Evolutionary conservation across 2,797 vertebrate genomes (phyloP).

Genomic region (Gambelia wislizenii): DNA sequence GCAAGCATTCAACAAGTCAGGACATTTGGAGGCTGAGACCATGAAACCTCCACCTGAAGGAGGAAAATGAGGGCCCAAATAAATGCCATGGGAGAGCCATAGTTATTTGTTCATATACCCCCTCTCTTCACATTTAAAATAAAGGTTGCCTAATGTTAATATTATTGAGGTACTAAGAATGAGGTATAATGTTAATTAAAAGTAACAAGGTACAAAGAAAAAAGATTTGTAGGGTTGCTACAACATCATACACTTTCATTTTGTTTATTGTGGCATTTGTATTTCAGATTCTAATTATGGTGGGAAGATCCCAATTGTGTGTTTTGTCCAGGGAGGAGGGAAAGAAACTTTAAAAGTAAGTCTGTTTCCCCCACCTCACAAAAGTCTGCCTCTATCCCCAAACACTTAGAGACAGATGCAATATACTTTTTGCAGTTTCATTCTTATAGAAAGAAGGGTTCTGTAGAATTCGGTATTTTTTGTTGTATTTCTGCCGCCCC

Average conservation of each 20-base stretch:
- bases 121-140: neutral
- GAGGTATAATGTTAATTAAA: too few species aligned
- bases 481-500: too few species aligned
- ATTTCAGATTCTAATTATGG: conserved; percentile 83
- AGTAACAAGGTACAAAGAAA: neutral
- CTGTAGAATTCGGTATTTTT: neutral
- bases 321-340: conserved; percentile 85
- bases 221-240: neutral
- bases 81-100: neutral
- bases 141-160: too few species aligned
- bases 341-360: conserved; percentile 83
- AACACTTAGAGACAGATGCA: neutral
- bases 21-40: neutral
- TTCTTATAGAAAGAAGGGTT: neutral
- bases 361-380: conserved; percentile 22
- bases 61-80: neutral
- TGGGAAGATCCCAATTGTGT: conserved; percentile 84
- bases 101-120: neutral
- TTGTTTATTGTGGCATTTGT: neutral
- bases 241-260: neutral
- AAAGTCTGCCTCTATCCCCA: neutral
- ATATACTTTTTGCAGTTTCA: neutral
- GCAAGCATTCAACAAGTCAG: neutral
- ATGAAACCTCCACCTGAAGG: neutral
- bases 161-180: too few species aligned